Evolutionary conservation across 2,888 invertebrate species (phyloP).

Genomic region (Agrochola lychnidis): DNA sequence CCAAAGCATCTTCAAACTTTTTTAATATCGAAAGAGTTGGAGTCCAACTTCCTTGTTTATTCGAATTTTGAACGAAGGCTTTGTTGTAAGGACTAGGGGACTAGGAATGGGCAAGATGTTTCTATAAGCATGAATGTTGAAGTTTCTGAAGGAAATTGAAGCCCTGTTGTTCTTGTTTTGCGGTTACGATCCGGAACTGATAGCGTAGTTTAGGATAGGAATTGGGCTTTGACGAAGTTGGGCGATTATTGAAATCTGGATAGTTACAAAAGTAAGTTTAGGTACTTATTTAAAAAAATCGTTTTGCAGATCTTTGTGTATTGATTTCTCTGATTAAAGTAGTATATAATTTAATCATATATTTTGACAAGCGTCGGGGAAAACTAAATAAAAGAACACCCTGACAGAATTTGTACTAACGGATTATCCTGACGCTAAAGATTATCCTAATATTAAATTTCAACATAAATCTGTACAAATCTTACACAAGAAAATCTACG

Average conservation of each 20-base stretch:
- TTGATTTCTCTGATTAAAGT: background rate
- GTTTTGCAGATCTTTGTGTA: background rate
- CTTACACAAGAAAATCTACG: background rate
- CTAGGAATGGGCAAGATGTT: conserved; percentile 39
- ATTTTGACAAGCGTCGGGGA: background rate
- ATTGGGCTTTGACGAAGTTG: conserved; percentile 3
- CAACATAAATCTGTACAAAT: background rate
- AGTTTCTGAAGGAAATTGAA: conserved; percentile 38
- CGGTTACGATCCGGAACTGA: conserved; percentile 23
- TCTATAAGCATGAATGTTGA: conserved; percentile 19
- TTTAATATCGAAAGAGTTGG: conserved; percentile 75
- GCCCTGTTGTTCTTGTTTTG: conserved; percentile 45
- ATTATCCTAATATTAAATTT: background rate
- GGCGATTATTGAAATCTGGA: background rate
- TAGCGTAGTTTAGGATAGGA: conserved; percentile 3
- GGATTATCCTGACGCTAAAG: background rate
- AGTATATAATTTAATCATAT: background rate
- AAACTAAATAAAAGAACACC: background rate
- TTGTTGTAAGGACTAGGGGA: conserved; percentile 49
- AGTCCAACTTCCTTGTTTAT: conserved; percentile 67
- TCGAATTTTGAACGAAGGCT: conserved; percentile 64
- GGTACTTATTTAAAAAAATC: background rate
- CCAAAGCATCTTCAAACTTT: conserved; percentile 70
- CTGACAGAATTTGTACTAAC: background rate
- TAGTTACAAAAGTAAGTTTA: background rate